Base-by-base conservation (phyloP, 2,888 invertebrate genomes). In the Drosophila rubida region DNA sequence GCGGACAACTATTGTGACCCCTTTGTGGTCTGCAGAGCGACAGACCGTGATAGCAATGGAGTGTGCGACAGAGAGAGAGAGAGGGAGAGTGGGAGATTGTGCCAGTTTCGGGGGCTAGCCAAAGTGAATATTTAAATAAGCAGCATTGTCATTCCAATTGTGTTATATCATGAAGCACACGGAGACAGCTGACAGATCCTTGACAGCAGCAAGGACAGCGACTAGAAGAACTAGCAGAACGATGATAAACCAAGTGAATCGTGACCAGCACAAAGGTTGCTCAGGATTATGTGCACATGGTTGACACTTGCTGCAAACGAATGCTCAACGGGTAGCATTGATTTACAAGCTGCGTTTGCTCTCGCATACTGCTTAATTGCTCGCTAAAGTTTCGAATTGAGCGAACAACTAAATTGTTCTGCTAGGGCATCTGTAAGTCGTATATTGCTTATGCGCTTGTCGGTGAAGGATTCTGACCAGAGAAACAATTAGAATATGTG, bases 101-200 rank as follows among this genome's bases (percentile, higher is more conserved):
- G 13, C 27, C 27, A 39, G n/a, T 39, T 23, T 42, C 35, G 8
- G 13, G 25, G 25, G 9, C 11, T 41, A 19, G 39, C n/a, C 27
- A 50, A 42, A 49, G 48, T 55, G 51, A 54, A 55, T 72, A 58
- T 58, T 72, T 44, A 42, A 44, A 58, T 54, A 39, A 0, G 19
- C 57, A 60, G 37, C 50, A 70, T 58, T 61, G 46, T 39, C 64
- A 78, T 78, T 78, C 66, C 70, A 81, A 69, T 77, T 78, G 61
- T 64, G 54, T 62, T 62, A 74, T 54, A 48, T 53, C 45, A 64
- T 61, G 51, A 55, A 42, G 27, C 53, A 45, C 54, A 53, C 19
- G 9, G 14, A 22, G 49, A 32, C 22, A 32, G 4, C 39, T 49
- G 58, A 59, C 58, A 42, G 50, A 23, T 58, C 23, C 50, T 50